A percentile compares a stretch with the other conserved stretches of the same genome.
Conservation (phyloP, 2,797 vertebrate genomes). For the Muscicapa striata region DNA sequence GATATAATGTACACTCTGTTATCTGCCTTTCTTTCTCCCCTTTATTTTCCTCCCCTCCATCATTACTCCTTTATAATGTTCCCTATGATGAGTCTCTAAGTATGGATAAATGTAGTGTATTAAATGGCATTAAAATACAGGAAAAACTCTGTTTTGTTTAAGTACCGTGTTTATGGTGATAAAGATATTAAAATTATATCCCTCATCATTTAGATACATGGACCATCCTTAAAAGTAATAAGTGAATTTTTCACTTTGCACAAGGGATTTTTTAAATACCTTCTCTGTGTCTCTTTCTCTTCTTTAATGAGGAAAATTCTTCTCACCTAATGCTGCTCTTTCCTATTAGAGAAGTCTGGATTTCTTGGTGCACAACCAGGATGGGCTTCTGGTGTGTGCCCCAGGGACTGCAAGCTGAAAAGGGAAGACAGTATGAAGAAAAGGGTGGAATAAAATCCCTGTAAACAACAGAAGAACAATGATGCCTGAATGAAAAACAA, state of each 20-base stretch:
- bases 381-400: neutral
- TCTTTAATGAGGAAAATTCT: neutral
- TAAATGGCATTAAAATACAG: neutral
- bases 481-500: conserved; percentile 38
- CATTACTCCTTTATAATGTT: neutral
- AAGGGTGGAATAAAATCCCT: neutral
- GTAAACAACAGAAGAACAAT: neutral
- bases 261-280: neutral
- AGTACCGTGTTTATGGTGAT: neutral
- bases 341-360: neutral
- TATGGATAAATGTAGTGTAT: neutral
- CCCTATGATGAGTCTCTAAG: neutral
- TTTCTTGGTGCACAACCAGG: neutral
- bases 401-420: neutral
- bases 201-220: neutral
- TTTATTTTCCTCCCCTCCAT: neutral
- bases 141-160: neutral
- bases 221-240: neutral
- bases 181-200: neutral
- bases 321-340: neutral
- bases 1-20: neutral
- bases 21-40: neutral
- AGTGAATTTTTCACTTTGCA: neutral
- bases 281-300: neutral
- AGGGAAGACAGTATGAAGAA: neutral